Evolutionary conservation across 2,888 invertebrate genomes (phyloP), one percentile per base, ranked within the genome.

Genomic region (Ophion costatus): DNA sequence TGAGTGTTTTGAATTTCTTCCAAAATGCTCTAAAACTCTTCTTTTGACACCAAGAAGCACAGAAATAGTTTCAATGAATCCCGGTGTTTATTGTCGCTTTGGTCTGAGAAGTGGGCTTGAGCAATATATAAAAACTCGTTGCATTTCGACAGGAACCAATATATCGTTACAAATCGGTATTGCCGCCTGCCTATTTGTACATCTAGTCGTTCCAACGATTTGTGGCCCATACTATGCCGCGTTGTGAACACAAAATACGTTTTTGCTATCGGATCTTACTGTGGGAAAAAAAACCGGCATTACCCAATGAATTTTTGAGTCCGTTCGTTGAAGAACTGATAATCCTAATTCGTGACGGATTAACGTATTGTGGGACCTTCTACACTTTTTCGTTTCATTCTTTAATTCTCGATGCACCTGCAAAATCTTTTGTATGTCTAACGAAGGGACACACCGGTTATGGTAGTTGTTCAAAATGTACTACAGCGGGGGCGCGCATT

Each of bases 211-310:
- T 59, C 59, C 4, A 6, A 33, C 4, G 45, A 71, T 38, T 38
- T 71, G 20, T 71, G 71, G 71, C 71, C 71, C 7, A 71, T 71
- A 59, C 59, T 71, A 71, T 71, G 57, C 22, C 57, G 38, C 9
- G 38, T 71, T 38, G 29, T 33, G 24, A 33, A 33, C 10, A 71
- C 59, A 33, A 57, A 7, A n/a, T 71, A 59, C 42, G 71, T 59
- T 45, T 71, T 71, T 33, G 57, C 33, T 22, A 17, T 70, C 42
- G 24, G 56, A 11, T 71, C 57, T 59, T 71, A 20, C 5, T 71
- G 20, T 20, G 71, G n/a, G 71, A 71, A 51, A 71, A 59, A 57
- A 22, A 24, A 57, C 33, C 33, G 5, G 73, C 3, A 22, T 33
- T 33, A 33, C 33, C 33, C 33, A 33, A 33, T 33, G 33, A 33